A percentile compares a stretch with the other conserved stretches of the same genome.
phyloP scores from a whole-genome alignment of 1,140 invertebrate species.

The Neocloeon triangulifer region DNA sequence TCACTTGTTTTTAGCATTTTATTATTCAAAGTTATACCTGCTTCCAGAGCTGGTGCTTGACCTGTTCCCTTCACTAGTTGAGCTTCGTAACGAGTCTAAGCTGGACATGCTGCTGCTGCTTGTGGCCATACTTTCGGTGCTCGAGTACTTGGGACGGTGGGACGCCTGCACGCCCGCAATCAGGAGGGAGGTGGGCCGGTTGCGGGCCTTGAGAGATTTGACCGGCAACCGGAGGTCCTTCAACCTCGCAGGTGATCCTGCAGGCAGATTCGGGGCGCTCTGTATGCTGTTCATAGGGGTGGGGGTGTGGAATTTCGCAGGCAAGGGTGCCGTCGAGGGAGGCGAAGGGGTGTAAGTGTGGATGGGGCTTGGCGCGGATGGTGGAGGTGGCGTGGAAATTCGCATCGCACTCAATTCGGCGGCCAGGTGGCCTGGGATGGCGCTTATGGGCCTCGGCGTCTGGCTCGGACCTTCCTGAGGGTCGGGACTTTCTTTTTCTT shows the following conservation, averaged over 20 bases:
- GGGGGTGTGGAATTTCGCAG: conserved; percentile 50
- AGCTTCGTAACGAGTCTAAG: conserved; percentile 59
- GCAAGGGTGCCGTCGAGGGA: conserved; percentile 53
- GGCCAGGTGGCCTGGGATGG: neutral
- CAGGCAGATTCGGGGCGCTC: conserved; percentile 48
- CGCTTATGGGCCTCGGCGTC: neutral
- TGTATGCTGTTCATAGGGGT: conserved; percentile 44
- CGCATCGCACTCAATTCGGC: too few species aligned
- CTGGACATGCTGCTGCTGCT: conserved; percentile 54
- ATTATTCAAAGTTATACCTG: too few species aligned
- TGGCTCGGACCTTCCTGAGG: neutral
- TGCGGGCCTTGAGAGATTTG: conserved; percentile 29
- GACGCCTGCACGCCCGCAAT: conserved; percentile 8
- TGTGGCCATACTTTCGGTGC: conserved; percentile 64
- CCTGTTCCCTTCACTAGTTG: conserved; percentile 57
- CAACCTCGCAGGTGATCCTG: conserved; percentile 33
- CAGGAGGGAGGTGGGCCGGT: conserved; percentile 15
- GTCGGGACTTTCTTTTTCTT: neutral
- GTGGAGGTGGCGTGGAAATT: too few species aligned
- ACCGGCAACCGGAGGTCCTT: conserved; percentile 43
- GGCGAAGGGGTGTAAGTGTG: conserved; percentile 48
- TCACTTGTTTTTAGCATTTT: too few species aligned
- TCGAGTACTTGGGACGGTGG: conserved; percentile 47
- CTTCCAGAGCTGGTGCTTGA: conserved; percentile 60
- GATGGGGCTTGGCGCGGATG: conserved; percentile 16